Conservation (phyloP, 2,113 vertebrate species). For the Sturnira hondurensis region DNA sequence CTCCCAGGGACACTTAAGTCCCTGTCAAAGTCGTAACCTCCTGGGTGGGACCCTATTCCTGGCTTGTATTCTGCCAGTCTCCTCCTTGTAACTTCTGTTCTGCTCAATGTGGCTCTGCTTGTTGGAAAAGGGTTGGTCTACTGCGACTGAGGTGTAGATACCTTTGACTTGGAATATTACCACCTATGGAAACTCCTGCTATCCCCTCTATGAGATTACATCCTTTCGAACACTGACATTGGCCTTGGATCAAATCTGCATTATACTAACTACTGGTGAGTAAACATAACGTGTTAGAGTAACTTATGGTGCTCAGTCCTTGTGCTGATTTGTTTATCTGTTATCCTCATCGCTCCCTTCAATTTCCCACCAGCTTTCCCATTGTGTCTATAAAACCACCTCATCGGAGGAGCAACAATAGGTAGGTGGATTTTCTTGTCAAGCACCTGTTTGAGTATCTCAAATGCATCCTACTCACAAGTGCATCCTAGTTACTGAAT, state of each 20-base stretch:
- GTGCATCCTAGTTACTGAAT: neutral
- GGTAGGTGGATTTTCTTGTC: neutral
- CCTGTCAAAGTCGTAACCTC: neutral
- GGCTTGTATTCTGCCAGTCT: neutral
- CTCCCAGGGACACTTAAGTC: neutral
- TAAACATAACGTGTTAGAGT: neutral
- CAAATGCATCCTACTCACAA: neutral
- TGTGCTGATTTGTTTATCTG: neutral
- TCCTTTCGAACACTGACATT: neutral
- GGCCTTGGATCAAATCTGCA: neutral
- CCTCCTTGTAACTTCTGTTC: neutral
- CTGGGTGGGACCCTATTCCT: fast-evolving
- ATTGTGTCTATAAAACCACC: neutral
- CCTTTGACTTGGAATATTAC: neutral
- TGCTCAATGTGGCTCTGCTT: neutral
- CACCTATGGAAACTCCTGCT: neutral
- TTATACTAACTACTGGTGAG: neutral
- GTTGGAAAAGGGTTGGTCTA: neutral
- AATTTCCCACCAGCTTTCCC: neutral
- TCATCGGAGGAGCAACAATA: neutral
- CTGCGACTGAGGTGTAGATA: neutral
- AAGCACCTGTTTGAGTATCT: neutral
- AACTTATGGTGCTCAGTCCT: neutral
- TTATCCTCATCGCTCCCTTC: neutral
- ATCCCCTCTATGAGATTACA: neutral